Evolutionary conservation across 2,888 invertebrate species (phyloP).

Genomic region (Scaptomyza cyrtandrae): DNA sequence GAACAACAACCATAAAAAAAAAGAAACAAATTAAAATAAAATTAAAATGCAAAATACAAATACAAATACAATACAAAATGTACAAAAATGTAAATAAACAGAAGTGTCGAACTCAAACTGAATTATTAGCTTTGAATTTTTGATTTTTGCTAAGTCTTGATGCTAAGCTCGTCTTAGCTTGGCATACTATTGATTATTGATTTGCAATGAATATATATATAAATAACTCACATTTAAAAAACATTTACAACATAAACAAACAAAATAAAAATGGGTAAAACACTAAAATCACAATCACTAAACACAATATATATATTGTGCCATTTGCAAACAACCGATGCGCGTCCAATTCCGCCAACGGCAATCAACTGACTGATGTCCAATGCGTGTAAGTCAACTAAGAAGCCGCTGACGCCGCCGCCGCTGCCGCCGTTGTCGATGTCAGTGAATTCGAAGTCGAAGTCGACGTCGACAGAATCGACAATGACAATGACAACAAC

Average conservation of each 20-base stretch:
- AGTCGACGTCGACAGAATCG: conserved; percentile 22
- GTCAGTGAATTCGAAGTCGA: too few relatives aligned
- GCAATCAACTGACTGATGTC: conserved; percentile 77
- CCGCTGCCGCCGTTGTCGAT: conserved; percentile 1
- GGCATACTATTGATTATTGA: not conserved
- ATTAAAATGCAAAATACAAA: conserved; percentile 20
- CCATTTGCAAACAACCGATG: conserved; percentile 20
- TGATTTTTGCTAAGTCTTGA: not conserved
- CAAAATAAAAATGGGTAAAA: conserved; percentile 7
- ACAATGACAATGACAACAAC: too few relatives aligned
- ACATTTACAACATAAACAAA: conserved; percentile 58
- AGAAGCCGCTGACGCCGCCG: conserved; percentile 30
- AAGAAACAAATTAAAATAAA: not conserved
- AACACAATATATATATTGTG: conserved; percentile 3
- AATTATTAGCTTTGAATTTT: not conserved
- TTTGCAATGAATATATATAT: too few relatives aligned
- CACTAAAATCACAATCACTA: conserved; percentile 2
- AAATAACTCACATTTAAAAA: conserved; percentile 61
- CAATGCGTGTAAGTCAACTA: conserved; percentile 39
- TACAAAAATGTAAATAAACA: conserved; percentile 22
- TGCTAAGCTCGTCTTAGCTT: not conserved
- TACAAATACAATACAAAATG: conserved; percentile 13
- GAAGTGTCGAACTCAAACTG: conserved; percentile 1
- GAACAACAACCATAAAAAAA: conserved; percentile 3
- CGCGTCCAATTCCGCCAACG: conserved; percentile 74